Conservation (phyloP, 2,797 vertebrate genomes). For the Peromyscus nudipes region DNA sequence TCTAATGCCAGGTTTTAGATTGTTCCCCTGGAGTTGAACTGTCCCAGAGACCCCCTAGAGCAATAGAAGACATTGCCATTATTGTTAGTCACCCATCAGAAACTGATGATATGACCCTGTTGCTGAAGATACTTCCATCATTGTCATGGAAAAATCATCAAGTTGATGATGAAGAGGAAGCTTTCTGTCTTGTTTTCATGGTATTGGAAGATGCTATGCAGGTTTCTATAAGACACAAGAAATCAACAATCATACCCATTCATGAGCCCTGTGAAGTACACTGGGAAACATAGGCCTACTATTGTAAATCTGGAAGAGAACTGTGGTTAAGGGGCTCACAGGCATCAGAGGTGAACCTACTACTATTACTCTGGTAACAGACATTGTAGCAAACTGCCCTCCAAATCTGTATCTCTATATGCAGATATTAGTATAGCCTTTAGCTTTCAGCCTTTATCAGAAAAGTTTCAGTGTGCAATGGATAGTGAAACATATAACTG, state of each 20-base stretch:
- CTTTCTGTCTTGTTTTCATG: background rate
- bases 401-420: background rate
- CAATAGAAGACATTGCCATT: background rate
- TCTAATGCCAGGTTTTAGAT: background rate
- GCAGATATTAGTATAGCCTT: background rate
- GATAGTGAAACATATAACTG: background rate
- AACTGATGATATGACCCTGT: background rate
- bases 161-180: background rate
- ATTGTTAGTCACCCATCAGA: background rate
- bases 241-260: background rate
- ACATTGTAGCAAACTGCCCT: background rate
- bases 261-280: background rate
- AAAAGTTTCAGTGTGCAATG: background rate
- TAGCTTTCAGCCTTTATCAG: background rate
- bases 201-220: background rate
- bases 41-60: background rate
- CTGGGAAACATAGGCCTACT: accelerated
- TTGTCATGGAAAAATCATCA: background rate
- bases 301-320: background rate
- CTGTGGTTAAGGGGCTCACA: background rate
- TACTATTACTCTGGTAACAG: background rate
- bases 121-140: background rate
- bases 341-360: background rate
- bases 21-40: background rate
- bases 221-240: background rate